Base-by-base conservation (phyloP, 2,888 invertebrate species). In the Chorisops tibialis region DNA sequence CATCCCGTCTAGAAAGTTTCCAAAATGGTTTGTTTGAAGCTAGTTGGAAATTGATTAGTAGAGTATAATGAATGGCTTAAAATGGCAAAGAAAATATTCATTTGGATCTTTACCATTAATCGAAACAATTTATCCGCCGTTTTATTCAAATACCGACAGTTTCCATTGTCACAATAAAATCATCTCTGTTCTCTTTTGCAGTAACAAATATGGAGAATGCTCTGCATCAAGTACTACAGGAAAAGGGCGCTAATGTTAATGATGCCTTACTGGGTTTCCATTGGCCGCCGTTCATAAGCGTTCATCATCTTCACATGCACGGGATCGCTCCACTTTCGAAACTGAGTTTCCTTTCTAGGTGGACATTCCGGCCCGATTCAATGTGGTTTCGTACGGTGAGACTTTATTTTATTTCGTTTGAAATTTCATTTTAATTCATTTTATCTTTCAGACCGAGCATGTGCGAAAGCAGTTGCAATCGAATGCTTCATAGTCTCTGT, bases 241-340 rank as follows among this genome's bases (percentile, higher is more conserved):
- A 82, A n/a, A 79, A 82, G 65, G 81, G 81, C n/a, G 75, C 81
- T 0, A 68, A 77, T 1, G 49, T 74, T 0, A 72, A 76, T 1
- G 81, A 82, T 61, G 78, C 81, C 14, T 79, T 85, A 50, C 80
- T 86, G 45, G 96, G 96, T 0, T 96, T 93, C 73, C 95, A 96
- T 74, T 88, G 92, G 87, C 95, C 96, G 0, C 96, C 96, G 0
- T 94, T 94, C 76, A 85, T 88, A 63, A 87, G 89, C 1, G 84
- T 96, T 0, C 76, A 79, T 49, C 96, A 96, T 77, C 79, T 93
- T 5, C 96, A 96, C 75, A 79, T 96, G 61, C 96, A 96, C 71
- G 84, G 87, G 0, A 94, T 96, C 59, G 86, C 89, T 0, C 93
- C 95, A 0, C 82, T 83, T 14, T 84, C 85, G 0, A 82, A 86